Percentiles rank a stretch among this genome's conserved stretches.
Evolutionary conservation across 35 echinoderm and acorn worm genomes (phyloP).

Genomic region (Chiridota heheva): DNA sequence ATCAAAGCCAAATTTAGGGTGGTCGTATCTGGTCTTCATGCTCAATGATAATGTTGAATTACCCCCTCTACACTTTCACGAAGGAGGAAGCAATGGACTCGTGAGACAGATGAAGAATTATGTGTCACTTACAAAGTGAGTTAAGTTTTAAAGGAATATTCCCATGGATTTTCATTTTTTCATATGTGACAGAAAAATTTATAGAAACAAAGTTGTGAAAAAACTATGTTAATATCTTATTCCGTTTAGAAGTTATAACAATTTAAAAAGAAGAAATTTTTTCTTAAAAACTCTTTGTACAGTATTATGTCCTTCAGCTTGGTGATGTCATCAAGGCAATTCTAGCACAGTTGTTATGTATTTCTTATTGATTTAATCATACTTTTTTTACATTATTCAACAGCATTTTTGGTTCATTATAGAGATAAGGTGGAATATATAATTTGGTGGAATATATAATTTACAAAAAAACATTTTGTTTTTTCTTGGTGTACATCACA

Average conservation of each 20-base stretch:
- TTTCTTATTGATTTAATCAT: too few species aligned
- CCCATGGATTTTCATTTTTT: not conserved
- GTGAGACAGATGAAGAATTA: constrained; percentile 70
- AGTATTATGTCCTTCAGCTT: too few species aligned
- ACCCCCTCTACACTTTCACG: constrained; percentile 95
- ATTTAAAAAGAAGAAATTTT: not conserved
- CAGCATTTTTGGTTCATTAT: too few species aligned
- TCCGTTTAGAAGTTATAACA: not conserved
- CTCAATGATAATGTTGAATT: constrained; percentile 73
- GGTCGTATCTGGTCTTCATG: constrained; percentile 89
- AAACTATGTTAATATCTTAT: not conserved
- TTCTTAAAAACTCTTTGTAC: not conserved
- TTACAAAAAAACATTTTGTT: too few species aligned
- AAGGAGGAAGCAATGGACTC: constrained; percentile 79
- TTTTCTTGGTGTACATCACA: too few species aligned
- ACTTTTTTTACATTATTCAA: too few species aligned
- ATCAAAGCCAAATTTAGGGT: constrained; percentile 85
- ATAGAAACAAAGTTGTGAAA: not conserved
- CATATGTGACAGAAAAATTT: not conserved
- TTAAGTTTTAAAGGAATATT: not conserved
- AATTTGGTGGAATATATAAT: too few species aligned
- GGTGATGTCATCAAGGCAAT: too few species aligned
- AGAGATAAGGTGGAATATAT: too few species aligned
- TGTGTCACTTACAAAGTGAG: constrained; percentile 88
- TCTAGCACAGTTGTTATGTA: too few species aligned